A percentile compares a stretch with the other conserved stretches of the same genome.
Conservation (phyloP, 2,113 vertebrate species). For the Gymnocephalus cernua region DNA sequence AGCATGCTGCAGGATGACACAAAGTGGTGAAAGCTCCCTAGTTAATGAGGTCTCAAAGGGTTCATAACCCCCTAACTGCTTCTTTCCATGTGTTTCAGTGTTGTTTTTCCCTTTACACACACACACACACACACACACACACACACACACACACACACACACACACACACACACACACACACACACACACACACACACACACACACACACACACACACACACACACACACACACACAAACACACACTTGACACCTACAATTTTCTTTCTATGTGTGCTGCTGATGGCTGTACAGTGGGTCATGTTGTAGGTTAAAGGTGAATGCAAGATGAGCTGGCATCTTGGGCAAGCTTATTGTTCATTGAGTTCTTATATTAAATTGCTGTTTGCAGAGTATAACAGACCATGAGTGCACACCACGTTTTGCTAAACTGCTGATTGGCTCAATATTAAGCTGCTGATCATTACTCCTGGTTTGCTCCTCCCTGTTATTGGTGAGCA, state of each 20-base stretch:
- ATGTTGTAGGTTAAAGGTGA: conserved; percentile 59
- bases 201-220: conserved; percentile 15
- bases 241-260: conserved; percentile 41
- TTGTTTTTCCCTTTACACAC: conserved; percentile 10
- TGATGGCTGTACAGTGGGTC: conserved; percentile 44
- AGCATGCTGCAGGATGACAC: conserved; percentile 60
- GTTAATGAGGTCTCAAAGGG: conserved; percentile 88
- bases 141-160: conserved; percentile 15
- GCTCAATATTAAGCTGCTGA: neutral
- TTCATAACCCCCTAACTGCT: conserved; percentile 48
- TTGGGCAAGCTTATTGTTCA: conserved; percentile 35
- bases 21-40: conserved; percentile 73
- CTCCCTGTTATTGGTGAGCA: neutral
- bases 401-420: neutral
- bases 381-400: conserved; percentile 40
- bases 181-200: conserved; percentile 15
- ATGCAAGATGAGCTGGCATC: conserved; percentile 31
- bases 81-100: conserved; percentile 6
- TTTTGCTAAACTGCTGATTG: conserved; percentile 10
- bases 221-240: conserved; percentile 15
- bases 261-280: conserved; percentile 25
- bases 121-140: conserved; percentile 15
- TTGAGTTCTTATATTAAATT: conserved; percentile 40
- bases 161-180: conserved; percentile 9
- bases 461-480: conserved; percentile 3